Evolutionary conservation across 2,888 invertebrate genomes (phyloP).

Genomic region (Thelaira solivaga): DNA sequence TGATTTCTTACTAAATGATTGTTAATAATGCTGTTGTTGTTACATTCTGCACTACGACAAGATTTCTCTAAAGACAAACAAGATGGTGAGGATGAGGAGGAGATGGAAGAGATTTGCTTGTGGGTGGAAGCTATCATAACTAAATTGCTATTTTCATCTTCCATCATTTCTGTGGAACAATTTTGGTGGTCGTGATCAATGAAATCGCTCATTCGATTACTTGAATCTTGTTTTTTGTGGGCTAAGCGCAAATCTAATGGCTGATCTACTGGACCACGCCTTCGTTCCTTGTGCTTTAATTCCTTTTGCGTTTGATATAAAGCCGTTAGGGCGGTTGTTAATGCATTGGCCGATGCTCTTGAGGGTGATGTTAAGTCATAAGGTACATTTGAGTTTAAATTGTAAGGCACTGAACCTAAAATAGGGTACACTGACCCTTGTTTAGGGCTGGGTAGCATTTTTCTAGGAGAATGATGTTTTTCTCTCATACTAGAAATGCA

Average conservation of each 20-base stretch:
- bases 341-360: constrained; percentile 70
- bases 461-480: constrained; percentile 94
- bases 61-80: constrained; percentile 60
- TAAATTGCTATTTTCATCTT: constrained; percentile 92
- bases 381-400: constrained; percentile 80
- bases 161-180: constrained; percentile 70
- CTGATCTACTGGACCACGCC: constrained; percentile 80
- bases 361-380: constrained; percentile 81
- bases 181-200: constrained; percentile 48
- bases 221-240: constrained; percentile 82
- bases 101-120: constrained; percentile 55
- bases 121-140: constrained; percentile 76
- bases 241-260: constrained; percentile 92
- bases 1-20: constrained; percentile 23
- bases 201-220: not conserved
- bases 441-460: constrained; percentile 88
- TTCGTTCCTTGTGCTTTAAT: constrained; percentile 69
- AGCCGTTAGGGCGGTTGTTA: constrained; percentile 69
- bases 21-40: constrained; percentile 43
- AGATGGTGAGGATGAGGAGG: no score
- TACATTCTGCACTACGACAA: constrained; percentile 50
- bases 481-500: constrained; percentile 82
- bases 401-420: constrained; percentile 79
- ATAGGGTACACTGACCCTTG: constrained; percentile 86
- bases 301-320: constrained; percentile 67